Conservation (phyloP, 2,113 vertebrate genomes). For the Anser cygnoides region DNA sequence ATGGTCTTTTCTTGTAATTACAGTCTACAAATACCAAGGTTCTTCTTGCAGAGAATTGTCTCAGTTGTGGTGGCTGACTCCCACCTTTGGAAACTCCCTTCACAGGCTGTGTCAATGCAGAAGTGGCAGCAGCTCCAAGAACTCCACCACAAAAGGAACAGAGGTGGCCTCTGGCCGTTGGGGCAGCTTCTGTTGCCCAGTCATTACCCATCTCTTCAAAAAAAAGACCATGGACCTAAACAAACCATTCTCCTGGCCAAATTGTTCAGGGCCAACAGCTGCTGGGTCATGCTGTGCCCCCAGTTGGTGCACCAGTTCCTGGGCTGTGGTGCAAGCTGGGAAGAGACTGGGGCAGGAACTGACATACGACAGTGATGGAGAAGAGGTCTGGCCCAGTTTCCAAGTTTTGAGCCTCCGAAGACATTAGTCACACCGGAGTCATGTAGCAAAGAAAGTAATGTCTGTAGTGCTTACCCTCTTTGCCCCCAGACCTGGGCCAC, state of each 20-base stretch:
- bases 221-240: neutral
- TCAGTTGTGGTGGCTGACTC: neutral
- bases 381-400: neutral
- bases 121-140: neutral
- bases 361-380: fast-evolving
- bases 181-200: neutral
- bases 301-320: neutral
- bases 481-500: neutral
- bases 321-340: neutral
- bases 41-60: neutral
- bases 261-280: neutral
- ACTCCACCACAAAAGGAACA: neutral
- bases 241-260: neutral
- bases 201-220: neutral
- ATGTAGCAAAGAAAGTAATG: neutral
- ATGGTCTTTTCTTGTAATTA: conserved; percentile 25
- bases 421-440: neutral
- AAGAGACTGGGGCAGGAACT: neutral
- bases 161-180: neutral
- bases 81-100: neutral
- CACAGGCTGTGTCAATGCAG: neutral
- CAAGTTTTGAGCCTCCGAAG: neutral
- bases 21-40: neutral
- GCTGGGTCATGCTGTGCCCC: neutral
- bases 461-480: neutral